Conservation (phyloP, 2,888 invertebrate genomes). For the Standfussiana lucernea region DNA sequence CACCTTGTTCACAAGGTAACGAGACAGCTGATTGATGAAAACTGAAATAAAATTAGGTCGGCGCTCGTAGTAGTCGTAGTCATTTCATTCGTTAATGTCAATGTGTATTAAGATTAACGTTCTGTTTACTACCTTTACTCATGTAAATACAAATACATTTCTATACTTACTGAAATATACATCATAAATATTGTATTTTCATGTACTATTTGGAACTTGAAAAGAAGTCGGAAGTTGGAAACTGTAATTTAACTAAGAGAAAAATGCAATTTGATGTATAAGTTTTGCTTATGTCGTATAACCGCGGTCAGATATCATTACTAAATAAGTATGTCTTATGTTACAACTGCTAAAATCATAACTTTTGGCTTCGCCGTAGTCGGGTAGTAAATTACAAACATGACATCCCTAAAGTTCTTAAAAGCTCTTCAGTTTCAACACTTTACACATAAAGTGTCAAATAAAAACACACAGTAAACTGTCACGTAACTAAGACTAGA, state of each 20-base stretch:
- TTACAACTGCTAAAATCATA: neutral
- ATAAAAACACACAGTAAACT: conserved; percentile 25
- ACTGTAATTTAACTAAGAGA: neutral
- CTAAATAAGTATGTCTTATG: neutral
- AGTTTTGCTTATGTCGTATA: neutral
- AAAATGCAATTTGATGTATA: neutral
- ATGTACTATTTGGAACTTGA: neutral
- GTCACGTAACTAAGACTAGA: conserved; percentile 24
- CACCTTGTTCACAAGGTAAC: conserved; percentile 35
- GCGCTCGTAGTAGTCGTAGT: neutral
- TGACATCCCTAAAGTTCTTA: neutral
- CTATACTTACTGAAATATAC: neutral
- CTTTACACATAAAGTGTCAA: neutral
- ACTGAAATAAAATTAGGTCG: conserved; percentile 32
- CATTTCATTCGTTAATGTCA: conserved; percentile 15
- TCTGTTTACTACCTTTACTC: neutral
- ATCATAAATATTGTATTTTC: neutral
- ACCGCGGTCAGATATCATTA: neutral
- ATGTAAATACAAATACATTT: neutral
- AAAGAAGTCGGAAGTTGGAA: neutral
- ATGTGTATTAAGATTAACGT: conserved; percentile 1
- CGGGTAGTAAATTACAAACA: neutral
- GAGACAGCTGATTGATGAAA: conserved; percentile 39
- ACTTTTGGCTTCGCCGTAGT: neutral
- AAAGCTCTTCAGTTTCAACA: neutral